Evolutionary conservation across 30 jellyfish, hydroid and myxozoan species (phyloP), one percentile per base, ranked within the genome.

Genomic region (Sanderia malayensis): DNA sequence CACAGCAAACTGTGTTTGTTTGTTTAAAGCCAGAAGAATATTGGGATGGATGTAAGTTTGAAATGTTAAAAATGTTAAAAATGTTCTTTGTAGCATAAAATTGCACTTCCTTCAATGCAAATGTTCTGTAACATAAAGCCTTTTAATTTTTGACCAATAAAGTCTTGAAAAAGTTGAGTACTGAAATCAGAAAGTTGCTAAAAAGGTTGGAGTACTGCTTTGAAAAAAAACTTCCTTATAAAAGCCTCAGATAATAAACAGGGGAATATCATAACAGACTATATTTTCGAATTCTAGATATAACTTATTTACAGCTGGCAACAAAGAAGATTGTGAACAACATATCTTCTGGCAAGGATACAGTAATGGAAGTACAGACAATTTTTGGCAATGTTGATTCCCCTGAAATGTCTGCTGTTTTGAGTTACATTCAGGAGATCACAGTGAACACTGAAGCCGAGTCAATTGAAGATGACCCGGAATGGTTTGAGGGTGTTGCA

Each of bases 11-110:
- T 17, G 96, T 74, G 44, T 31, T 90, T 31, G 94, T 90, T 31
- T 57, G 80, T 15, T 61, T 82, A 44, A 33, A 74, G 55, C 81
- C 72, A 4, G 94, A 88, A 0, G 92, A 89, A 67, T 86, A 25
- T 11, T 90, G 98, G 98, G 95, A 90, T 33, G 98, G 98, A 7
- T 75, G 98, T 90, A 66, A 77, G 96, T n/a, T n/a, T n/a, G n/a
- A n/a, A n/a, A n/a, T n/a, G n/a, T n/a, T n/a, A n/a, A n/a, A n/a
- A n/a, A n/a, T n/a, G n/a, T n/a, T n/a, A n/a, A n/a, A n/a, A n/a
- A n/a, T n/a, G n/a, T n/a, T n/a, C n/a, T n/a, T n/a, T n/a, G n/a
- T n/a, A n/a, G n/a, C n/a, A n/a, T n/a, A n/a, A n/a, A n/a, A n/a
- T n/a, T n/a, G n/a, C n/a, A n/a, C n/a, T n/a, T n/a, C n/a, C n/a